Evolutionary conservation across 2,888 invertebrate species (phyloP).

Genomic region (Fragum whitleyi): DNA sequence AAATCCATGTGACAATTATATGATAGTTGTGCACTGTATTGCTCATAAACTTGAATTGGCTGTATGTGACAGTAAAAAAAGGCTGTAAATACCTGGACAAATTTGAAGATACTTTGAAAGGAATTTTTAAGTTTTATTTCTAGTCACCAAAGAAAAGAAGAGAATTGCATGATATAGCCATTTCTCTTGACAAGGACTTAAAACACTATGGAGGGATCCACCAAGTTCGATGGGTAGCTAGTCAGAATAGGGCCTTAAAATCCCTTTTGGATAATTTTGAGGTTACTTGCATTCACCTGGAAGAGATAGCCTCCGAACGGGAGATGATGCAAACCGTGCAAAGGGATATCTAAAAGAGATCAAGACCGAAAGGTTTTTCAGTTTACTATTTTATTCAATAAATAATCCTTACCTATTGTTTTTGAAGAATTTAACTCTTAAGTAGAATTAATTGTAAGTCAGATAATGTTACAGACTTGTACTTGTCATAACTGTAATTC

Average conservation of each 20-base stretch:
- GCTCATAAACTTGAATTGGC: slow-evolving; percentile 30
- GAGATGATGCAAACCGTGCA: slow-evolving; percentile 13
- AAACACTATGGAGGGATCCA: slow-evolving; percentile 36
- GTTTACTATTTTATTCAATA: background rate
- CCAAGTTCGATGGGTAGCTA: slow-evolving; percentile 37
- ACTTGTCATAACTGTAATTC: background rate
- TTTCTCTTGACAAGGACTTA: slow-evolving; percentile 17
- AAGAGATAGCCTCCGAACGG: slow-evolving; percentile 11
- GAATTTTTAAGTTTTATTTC: slow-evolving; percentile 25
- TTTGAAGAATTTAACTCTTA: background rate
- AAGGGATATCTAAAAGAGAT: slow-evolving; percentile 20
- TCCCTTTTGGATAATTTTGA: slow-evolving; percentile 37
- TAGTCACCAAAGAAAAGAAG: slow-evolving; percentile 31
- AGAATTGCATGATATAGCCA: slow-evolving; percentile 29
- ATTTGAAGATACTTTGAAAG: slow-evolving; percentile 27
- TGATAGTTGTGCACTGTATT: slow-evolving; percentile 17
- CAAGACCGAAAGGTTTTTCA: background rate
- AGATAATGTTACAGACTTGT: background rate
- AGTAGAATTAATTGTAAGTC: background rate
- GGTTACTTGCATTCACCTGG: slow-evolving; percentile 21
- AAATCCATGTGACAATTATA: background rate
- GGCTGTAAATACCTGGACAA: slow-evolving; percentile 10
- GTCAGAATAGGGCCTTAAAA: slow-evolving; percentile 25
- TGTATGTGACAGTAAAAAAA: slow-evolving; percentile 24
- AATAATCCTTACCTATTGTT: background rate